A percentile compares a stretch with the other conserved stretches of the same genome.
phyloP scores from a whole-genome alignment of 2,888 invertebrate genomes.

The Drosophila pegasa region DNA sequence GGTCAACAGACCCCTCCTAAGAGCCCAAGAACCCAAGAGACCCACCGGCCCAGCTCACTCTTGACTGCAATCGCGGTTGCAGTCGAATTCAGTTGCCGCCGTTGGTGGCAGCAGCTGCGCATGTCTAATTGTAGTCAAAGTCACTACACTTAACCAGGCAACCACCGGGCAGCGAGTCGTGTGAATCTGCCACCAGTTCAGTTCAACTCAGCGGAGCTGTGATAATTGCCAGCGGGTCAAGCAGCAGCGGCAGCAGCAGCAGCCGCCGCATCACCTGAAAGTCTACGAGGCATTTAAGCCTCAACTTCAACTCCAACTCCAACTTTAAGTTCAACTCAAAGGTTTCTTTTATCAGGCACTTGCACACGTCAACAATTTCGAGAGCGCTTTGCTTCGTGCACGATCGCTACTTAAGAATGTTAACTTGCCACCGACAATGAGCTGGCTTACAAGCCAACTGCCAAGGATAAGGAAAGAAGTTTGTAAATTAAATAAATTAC shows the following conservation, averaged over 20 bases:
- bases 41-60: conserved; percentile 9
- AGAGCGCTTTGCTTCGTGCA: conserved; percentile 44
- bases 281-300: conserved; percentile 15
- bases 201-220: conserved; percentile 26
- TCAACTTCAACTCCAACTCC: conserved; percentile 32
- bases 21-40: conserved; percentile 4
- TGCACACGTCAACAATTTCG: conserved; percentile 40
- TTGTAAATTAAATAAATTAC: conserved; percentile 1
- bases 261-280: conserved; percentile 35
- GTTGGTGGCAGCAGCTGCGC: conserved; percentile 65
- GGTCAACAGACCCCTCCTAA: conserved; percentile 71
- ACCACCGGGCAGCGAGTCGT: conserved; percentile 45
- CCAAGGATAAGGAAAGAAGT: neutral
- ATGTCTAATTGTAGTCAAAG: conserved; percentile 76
- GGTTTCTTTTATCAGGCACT: conserved; percentile 48
- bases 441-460: conserved; percentile 41
- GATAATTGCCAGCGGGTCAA: conserved; percentile 74
- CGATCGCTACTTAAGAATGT: conserved; percentile 56
- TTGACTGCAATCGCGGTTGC: conserved; percentile 1
- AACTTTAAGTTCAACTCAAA: conserved; percentile 18
- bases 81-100: conserved; percentile 21
- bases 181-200: conserved; percentile 62
- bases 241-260: conserved; percentile 40
- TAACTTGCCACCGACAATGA: conserved; percentile 53
- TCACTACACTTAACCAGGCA: conserved; percentile 43